Evolutionary conservation across 1,140 invertebrate species (phyloP), one percentile per base, ranked within the genome.

Genomic region (Lycorma delicatula): DNA sequence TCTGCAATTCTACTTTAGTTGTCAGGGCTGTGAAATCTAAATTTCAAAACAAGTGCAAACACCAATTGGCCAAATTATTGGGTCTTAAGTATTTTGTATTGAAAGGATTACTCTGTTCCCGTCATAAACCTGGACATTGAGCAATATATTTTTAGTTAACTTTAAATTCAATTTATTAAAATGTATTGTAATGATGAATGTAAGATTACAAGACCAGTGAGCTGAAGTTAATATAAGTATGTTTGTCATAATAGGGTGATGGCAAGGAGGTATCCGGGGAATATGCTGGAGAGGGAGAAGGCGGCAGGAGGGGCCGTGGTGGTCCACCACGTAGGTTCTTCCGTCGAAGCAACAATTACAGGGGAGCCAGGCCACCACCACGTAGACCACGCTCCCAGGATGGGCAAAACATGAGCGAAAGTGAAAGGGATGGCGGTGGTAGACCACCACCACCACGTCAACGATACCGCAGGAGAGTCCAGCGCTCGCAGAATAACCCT

Each of bases 311-410:
- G 25, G 71, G 66, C 28, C 70, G 68, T 48, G 69, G 71, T 26
- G 66, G 68, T 48, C 69, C 75, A 2, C 18, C 54, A 46, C 44
- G 25, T 11, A 25, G 82, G 57, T 84, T 79, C 70, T 84, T 80
- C 74, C 79, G 81, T 58, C 78, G 82, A 47, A 79, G 81, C 63
- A 79, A 76, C 67, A 77, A 79, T 56, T 77, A 79, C 53, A 78
- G 78, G 56, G 75, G 77, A n/a, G 68, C 71, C 13, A 75, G 75
- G 47, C 72, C 72, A 22, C 68, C 66, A 20, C 71, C 77, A 61
- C 72, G 76, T 54, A 79, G 77, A 61, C 79, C 81, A 65, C 79
- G 81, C 65, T 76, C 76, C 67, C 73, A 79, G 75, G 70, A 73
- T 66, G 64, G 63, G 34, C 28, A 59, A 47, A 52, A 53, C 27